Base-by-base conservation (phyloP, 1,140 invertebrate genomes). In the Pemphigus obesinymphae region DNA sequence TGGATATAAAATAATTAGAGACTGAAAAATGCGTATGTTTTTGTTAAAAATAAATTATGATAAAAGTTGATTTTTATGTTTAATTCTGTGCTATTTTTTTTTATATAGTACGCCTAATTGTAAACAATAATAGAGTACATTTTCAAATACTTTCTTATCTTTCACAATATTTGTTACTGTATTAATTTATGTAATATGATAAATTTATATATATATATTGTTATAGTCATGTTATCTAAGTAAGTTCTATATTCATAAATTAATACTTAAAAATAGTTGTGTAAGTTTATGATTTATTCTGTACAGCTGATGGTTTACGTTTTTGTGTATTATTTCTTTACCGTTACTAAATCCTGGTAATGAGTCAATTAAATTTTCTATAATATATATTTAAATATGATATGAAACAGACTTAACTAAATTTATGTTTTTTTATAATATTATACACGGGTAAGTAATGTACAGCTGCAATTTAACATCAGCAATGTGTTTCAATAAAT, bases 1-100 rank as follows among this genome's bases (percentile, higher is more conserved):
- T 45, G 40, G 58, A 17, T 80, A 80, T 29, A 80, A 45, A 29
- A 80, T 80, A 58, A 63, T 80, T 80, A 63, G 76, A 80, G 76
- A 80, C 55, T 80, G 55, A 80, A 29, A 80, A 45, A 23, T 29
- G 0, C 7, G n/a, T 31, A 8, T 45, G 20, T 43, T 61, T 6
- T 61, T 58, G 53, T 17, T 37, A 37, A 7, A 76, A 15, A 26
- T n/a, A 26, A 26, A 50, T 5, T 11, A 73, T 31, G 17, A 50
- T 50, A 20, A 8, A 50, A 11, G 6, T 73, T 48, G 26, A 11
- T 50, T 26, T 45, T 29, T 29, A 10, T 48, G 4, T 29, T 31
- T 29, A n/a, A 50, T 70, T 26, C 6, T 26, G 17, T 34, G 11
- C 6, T 61, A 31, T 31, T 61, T 23, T n/a, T n/a, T n/a, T n/a